These are phyloP conservation scores for Plebejus melissa DNA, from an alignment of 2,888 invertebrate genomes.

Conservation along the genomic window DNA sequence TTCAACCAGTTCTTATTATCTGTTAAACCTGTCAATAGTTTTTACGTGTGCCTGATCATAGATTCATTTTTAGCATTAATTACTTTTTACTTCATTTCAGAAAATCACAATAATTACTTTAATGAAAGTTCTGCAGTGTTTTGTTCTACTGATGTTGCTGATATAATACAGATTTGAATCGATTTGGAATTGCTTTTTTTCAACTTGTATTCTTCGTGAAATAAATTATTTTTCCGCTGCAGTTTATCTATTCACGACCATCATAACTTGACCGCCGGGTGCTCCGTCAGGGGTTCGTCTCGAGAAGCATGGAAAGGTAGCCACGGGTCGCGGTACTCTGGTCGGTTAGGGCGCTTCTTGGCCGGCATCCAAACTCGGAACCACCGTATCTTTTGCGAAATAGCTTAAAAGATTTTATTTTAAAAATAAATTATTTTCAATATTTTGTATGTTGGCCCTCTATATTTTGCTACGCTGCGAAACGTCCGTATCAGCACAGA, in stretches of 20 bases:
- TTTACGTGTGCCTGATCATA: too few relatives aligned
- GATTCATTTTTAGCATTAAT: too few relatives aligned
- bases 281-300: neutral
- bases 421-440: slow-evolving; percentile 21
- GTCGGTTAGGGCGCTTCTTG: slow-evolving; percentile 50
- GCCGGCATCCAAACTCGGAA: slow-evolving; percentile 58
- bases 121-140: neutral
- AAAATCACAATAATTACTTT: neutral
- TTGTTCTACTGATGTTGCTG: neutral
- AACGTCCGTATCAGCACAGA: slow-evolving; percentile 13
- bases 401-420: slow-evolving; percentile 26
- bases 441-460: slow-evolving; percentile 22
- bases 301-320: neutral
- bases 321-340: slow-evolving; percentile 41
- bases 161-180: slow-evolving; percentile 16
- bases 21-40: too few relatives aligned
- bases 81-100: too few relatives aligned
- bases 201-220: slow-evolving; percentile 6
- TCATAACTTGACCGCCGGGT: neutral
- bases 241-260: slow-evolving; percentile 20
- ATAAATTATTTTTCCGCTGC: slow-evolving; percentile 10
- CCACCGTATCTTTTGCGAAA: slow-evolving; percentile 23
- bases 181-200: slow-evolving; percentile 20
- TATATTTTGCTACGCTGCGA: slow-evolving; percentile 4
- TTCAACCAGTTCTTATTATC: too few relatives aligned